Conservation (phyloP, 2,797 vertebrate species). For the Poeciliopsis gracilis region DNA sequence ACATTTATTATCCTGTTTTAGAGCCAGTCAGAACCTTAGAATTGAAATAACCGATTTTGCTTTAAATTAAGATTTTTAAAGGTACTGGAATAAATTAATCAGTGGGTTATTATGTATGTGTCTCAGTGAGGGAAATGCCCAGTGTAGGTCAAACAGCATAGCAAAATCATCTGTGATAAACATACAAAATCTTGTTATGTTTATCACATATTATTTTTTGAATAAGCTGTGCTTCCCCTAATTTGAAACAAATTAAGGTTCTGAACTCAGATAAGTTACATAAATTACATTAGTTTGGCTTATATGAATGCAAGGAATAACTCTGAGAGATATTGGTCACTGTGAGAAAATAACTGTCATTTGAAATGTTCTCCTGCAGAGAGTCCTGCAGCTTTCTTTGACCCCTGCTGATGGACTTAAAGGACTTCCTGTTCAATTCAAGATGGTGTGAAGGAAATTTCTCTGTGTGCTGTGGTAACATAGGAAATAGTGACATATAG, state of each 20-base stretch:
- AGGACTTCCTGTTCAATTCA: slow-evolving; percentile 18
- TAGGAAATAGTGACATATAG: not conserved
- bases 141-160: not conserved
- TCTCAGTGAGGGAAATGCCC: not conserved
- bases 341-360: slow-evolving; percentile 69
- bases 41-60: not conserved
- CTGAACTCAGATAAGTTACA: slow-evolving; percentile 10
- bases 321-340: slow-evolving; percentile 43
- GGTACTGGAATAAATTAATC: not conserved
- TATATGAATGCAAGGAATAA: slow-evolving; percentile 20
- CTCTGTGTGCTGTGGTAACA: not conserved
- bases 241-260: not conserved
- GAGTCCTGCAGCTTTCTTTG: slow-evolving; percentile 52
- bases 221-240: not conserved
- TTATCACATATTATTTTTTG: not conserved
- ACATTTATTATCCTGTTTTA: slow-evolving; percentile 2
- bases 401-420: slow-evolving; percentile 51
- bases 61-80: not conserved
- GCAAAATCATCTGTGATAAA: not conserved
- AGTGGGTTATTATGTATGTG: not conserved
- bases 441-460: not conserved
- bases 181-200: not conserved
- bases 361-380: slow-evolving; percentile 55
- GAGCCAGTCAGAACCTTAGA: not conserved
- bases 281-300: slow-evolving; percentile 7